phyloP scores from a whole-genome alignment of 2,888 invertebrate genomes.

The Sipha maydis region DNA sequence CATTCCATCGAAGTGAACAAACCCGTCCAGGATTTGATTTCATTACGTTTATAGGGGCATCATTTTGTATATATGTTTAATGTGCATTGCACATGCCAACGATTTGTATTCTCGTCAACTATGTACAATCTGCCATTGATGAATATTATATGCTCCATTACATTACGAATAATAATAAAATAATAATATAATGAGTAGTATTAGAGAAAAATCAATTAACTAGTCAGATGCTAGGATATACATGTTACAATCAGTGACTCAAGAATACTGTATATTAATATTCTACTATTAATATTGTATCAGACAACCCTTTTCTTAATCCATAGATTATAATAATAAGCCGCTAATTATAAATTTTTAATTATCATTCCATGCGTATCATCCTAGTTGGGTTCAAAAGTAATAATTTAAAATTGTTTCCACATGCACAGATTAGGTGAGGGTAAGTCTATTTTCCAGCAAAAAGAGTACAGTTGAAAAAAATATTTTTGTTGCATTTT shows the following conservation, averaged over 20 bases:
- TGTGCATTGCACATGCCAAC: slow-evolving; percentile 24
- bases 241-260: background rate
- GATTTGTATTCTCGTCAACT: slow-evolving; percentile 21
- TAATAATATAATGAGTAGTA: too few relatives aligned
- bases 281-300: background rate
- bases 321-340: too few relatives aligned
- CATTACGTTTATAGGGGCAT: slow-evolving; percentile 57
- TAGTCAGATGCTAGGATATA: background rate
- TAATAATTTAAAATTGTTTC: too few relatives aligned
- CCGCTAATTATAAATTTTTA: too few relatives aligned
- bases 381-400: too few relatives aligned
- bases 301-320: too few relatives aligned
- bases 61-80: slow-evolving; percentile 31
- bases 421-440: too few relatives aligned
- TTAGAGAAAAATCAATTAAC: background rate
- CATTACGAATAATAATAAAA: background rate
- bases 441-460: too few relatives aligned
- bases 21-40: slow-evolving; percentile 58
- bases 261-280: background rate
- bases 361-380: too few relatives aligned
- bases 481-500: too few relatives aligned
- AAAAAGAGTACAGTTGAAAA: too few relatives aligned
- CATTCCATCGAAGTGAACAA: slow-evolving; percentile 62
- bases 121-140: background rate
- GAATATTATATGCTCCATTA: slow-evolving; percentile 23